A percentile compares a stretch with the other conserved stretches of the same genome.
Evolutionary conservation across 2,888 invertebrate genomes (phyloP).

Genomic region (Protonemura montana): DNA sequence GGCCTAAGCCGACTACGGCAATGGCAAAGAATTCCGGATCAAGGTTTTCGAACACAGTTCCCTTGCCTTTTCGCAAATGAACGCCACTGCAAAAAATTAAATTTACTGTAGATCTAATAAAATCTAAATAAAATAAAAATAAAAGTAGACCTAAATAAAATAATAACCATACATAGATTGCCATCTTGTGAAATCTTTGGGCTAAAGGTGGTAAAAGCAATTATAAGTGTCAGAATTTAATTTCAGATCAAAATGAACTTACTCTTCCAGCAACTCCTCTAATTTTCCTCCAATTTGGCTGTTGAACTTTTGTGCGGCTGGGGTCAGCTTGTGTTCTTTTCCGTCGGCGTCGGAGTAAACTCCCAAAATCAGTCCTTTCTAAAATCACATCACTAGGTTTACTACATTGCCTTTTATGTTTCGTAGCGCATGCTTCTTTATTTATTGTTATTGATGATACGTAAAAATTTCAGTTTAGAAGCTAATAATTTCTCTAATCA

Average conservation of each 20-base stretch:
- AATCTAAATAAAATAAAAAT: too few species aligned
- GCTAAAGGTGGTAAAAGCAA: background rate
- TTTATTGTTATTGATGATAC: too few species aligned
- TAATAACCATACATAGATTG: too few species aligned
- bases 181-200: background rate
- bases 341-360: constrained; percentile 34
- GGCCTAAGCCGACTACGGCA: constrained; percentile 58
- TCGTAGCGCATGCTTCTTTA: background rate
- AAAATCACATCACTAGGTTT: background rate
- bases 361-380: constrained; percentile 30
- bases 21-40: constrained; percentile 62
- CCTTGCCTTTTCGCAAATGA: constrained; percentile 46
- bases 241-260: background rate
- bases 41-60: constrained; percentile 50
- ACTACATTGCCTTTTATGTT: background rate
- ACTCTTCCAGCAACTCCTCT: constrained; percentile 37
- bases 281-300: constrained; percentile 41
- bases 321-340: constrained; percentile 35
- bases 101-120: too few species aligned
- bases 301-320: constrained; percentile 41
- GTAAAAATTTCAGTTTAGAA: too few species aligned
- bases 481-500: background rate
- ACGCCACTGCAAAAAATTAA: background rate
- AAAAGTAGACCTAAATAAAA: too few species aligned
- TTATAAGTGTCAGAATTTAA: too few species aligned